These are phyloP conservation scores for Machimus rusticus DNA, from an alignment of 2,888 invertebrate genomes.

Conservation along the genomic window DNA sequence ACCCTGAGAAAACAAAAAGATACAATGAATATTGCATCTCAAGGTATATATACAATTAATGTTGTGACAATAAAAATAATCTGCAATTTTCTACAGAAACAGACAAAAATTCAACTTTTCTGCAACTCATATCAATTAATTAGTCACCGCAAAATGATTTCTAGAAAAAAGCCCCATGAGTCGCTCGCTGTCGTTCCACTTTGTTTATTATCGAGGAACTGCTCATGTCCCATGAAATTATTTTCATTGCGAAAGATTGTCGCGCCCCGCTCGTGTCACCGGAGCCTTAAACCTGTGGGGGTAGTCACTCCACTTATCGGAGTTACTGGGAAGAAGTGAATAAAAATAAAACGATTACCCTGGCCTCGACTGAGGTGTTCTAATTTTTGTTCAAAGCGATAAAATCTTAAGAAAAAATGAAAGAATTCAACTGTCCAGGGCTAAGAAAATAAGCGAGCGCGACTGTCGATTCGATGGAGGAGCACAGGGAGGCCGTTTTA, in stretches of 20 bases:
- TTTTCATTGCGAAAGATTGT: background rate
- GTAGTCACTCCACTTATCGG: background rate
- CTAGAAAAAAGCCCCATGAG: background rate
- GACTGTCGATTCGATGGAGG: background rate
- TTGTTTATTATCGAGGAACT: conserved; percentile 3
- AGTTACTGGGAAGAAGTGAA: background rate
- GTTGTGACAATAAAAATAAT: background rate
- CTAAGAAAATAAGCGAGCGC: background rate
- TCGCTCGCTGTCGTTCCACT: background rate
- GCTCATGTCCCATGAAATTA: background rate
- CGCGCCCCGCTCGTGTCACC: background rate
- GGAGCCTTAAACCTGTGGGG: background rate
- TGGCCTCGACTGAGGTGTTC: background rate
- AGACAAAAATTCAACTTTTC: background rate
- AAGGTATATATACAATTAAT: background rate
- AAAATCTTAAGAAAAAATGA: background rate
- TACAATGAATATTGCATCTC: background rate
- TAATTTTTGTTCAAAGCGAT: background rate
- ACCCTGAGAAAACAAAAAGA: background rate
- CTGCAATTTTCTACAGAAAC: background rate
- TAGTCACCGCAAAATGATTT: background rate
- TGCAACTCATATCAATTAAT: background rate
- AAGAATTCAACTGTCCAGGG: background rate
- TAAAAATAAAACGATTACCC: background rate
- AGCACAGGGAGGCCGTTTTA: background rate